A percentile compares a stretch with the other conserved stretches of the same genome.
Conservation (phyloP, 2,888 invertebrate species). For the Poecilobothrus nobilitatus region DNA sequence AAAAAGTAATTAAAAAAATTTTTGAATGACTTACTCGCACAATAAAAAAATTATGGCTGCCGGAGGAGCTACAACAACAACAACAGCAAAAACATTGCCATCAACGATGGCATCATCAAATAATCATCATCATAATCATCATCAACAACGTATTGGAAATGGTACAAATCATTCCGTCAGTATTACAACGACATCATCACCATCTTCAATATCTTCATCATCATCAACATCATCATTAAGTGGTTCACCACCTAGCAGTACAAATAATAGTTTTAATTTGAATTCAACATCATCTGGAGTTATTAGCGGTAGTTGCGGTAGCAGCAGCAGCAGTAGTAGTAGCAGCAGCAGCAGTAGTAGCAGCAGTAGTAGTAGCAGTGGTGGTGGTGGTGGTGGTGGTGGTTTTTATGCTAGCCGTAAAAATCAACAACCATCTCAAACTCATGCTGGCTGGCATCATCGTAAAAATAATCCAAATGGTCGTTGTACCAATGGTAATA, state of each 20-base stretch:
- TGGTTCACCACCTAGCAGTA: constrained; percentile 8
- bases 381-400: constrained; percentile 26
- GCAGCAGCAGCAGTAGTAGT: constrained; percentile 28
- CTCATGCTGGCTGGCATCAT: constrained; percentile 23
- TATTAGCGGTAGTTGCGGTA: constrained; percentile 20
- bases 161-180: constrained; percentile 40
- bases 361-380: constrained; percentile 28
- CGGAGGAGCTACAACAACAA: constrained; percentile 33
- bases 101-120: constrained; percentile 28
- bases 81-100: constrained; percentile 25
- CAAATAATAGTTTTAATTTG: constrained; percentile 16
- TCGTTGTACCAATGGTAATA: constrained; percentile 24
- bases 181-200: constrained; percentile 36
- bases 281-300: constrained; percentile 20
- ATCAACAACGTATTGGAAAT: constrained; percentile 18
- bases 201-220: constrained; percentile 30
- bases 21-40: constrained; percentile 43
- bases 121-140: constrained; percentile 34
- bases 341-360: constrained; percentile 22
- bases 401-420: constrained; percentile 31
- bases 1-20: background rate
- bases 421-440: constrained; percentile 28
- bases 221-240: constrained; percentile 26
- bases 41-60: constrained; percentile 41
- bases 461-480: constrained; percentile 24